phyloP scores from a whole-genome alignment of 2,113 vertebrate genomes.

The Actenoides lindsayi region DNA sequence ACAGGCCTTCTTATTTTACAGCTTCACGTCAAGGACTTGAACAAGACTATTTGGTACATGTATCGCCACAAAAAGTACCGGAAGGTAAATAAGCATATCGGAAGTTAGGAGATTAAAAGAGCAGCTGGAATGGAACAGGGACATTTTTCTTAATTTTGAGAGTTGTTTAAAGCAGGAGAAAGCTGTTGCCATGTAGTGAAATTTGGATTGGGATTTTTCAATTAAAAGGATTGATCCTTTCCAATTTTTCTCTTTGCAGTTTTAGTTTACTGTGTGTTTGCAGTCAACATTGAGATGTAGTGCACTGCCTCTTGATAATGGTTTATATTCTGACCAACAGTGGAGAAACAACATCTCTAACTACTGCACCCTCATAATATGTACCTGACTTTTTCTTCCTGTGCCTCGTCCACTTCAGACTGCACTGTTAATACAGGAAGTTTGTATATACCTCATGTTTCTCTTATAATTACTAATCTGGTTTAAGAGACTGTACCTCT shows the following conservation, averaged over 20 bases:
- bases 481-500: background rate
- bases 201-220: background rate
- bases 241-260: background rate
- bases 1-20: conserved; percentile 60
- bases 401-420: conserved; percentile 22
- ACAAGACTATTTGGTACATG: conserved; percentile 88
- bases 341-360: background rate
- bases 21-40: conserved; percentile 87
- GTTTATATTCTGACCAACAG: background rate
- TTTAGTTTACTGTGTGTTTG: background rate
- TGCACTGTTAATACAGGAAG: background rate
- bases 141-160: background rate
- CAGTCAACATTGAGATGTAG: background rate
- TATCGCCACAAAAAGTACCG: conserved; percentile 85
- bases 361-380: background rate
- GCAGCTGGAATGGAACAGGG: background rate
- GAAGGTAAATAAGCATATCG: conserved; percentile 66
- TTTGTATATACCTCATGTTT: background rate
- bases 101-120: background rate
- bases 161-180: background rate
- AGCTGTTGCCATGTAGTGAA: background rate
- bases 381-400: background rate
- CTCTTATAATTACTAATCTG: background rate
- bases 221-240: background rate
- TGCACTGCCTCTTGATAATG: background rate